Conservation (phyloP, 2,888 invertebrate species). For the Serrognathus titanus region DNA sequence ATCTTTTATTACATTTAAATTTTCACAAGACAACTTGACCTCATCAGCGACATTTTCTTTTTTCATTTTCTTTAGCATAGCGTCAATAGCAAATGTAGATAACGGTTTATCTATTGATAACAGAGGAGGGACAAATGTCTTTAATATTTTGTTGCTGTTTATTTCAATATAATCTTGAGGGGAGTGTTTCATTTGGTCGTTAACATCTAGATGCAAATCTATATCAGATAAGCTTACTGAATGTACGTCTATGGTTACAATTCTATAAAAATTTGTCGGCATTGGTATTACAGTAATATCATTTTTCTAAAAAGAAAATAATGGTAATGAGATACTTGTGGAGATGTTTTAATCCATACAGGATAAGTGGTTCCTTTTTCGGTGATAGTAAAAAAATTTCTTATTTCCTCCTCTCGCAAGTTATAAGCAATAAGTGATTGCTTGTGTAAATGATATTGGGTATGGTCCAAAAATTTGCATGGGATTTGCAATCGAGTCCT, state of each 20-base stretch:
- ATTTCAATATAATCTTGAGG: conserved; percentile 32
- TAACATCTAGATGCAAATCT: conserved; percentile 30
- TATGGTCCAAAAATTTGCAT: conserved; percentile 46
- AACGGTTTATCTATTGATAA: too few species aligned
- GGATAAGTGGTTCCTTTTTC: conserved; percentile 41
- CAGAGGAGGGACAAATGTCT: conserved; percentile 4
- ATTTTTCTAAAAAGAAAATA: conserved; percentile 32
- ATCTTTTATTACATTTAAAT: conserved; percentile 27
- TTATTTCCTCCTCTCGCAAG: conserved; percentile 31
- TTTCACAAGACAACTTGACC: conserved; percentile 8
- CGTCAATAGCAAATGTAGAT: too few species aligned
- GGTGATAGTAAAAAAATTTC: conserved; percentile 45
- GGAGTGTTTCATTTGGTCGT: conserved; percentile 36
- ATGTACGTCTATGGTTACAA: conserved; percentile 36
- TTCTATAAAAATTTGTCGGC: conserved; percentile 35
- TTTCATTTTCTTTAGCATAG: too few species aligned
- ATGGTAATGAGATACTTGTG: neutral
- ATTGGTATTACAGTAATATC: conserved; percentile 30
- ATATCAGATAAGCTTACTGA: conserved; percentile 36
- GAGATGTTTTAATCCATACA: conserved; percentile 29
- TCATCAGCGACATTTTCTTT: too few species aligned
- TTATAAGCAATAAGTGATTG: conserved; percentile 36
- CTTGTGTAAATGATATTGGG: conserved; percentile 39
- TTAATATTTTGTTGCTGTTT: conserved; percentile 22
- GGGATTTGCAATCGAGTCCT: conserved; percentile 34